Percentiles rank a stretch among this genome's conserved stretches.
Evolutionary conservation across 2,113 vertebrate species (phyloP).

Genomic region (Microcebus griseorufus): DNA sequence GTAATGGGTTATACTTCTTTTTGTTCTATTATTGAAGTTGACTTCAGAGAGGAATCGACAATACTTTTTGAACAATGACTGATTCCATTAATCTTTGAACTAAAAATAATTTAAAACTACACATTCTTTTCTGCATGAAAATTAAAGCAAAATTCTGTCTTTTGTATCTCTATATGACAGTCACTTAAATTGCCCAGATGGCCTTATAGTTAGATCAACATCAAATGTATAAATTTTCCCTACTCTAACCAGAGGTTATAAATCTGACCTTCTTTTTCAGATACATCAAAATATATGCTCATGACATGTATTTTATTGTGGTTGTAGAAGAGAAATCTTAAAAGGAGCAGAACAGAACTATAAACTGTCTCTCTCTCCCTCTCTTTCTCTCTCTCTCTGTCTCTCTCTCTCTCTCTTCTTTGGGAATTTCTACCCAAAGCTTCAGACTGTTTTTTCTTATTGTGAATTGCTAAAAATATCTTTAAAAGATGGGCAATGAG

Average conservation of each 20-base stretch:
- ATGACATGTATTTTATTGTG: constrained; percentile 27
- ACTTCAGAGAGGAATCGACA: constrained; percentile 45
- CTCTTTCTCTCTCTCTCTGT: not conserved
- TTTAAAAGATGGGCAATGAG: not conserved
- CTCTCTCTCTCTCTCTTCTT: not conserved
- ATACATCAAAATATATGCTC: not conserved
- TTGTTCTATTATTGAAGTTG: constrained; percentile 33
- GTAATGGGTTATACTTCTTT: constrained; percentile 42
- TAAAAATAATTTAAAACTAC: constrained; percentile 37
- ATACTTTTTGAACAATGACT: constrained; percentile 42
- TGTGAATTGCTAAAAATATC: not conserved
- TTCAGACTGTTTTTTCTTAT: not conserved
- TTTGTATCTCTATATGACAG: not conserved
- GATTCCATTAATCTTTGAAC: constrained; percentile 34
- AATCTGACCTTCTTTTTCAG: not conserved
- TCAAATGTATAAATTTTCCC: not conserved
- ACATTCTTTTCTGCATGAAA: constrained; percentile 9
- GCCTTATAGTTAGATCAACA: not conserved
- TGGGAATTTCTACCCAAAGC: not conserved
- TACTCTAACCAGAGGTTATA: not conserved
- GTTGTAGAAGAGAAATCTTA: constrained; percentile 47
- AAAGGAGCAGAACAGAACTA: constrained; percentile 45
- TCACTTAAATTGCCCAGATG: not conserved
- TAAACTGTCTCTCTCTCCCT: not conserved
- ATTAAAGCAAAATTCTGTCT: not conserved